Conservation (phyloP, 1,140 invertebrate species). For the Trachelipus rathkii region DNA sequence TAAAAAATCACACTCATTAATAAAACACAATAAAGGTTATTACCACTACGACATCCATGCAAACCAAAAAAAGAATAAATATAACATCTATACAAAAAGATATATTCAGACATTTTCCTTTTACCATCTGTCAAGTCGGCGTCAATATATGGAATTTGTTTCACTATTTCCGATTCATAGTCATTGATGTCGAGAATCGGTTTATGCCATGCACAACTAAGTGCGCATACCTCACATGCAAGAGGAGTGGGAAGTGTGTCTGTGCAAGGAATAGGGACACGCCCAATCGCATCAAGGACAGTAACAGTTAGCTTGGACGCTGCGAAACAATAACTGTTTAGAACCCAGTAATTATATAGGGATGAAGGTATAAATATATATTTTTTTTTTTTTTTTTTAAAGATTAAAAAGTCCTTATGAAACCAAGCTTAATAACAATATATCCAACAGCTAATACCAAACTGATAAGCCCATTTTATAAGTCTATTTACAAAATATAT, state of each 20-base stretch:
- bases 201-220: constrained; percentile 29
- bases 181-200: constrained; percentile 26
- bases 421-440: too few relatives aligned
- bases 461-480: too few relatives aligned
- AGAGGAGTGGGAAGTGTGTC: background rate
- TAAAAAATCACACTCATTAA: too few relatives aligned
- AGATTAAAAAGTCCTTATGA: too few relatives aligned
- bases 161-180: constrained; percentile 27
- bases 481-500: too few relatives aligned
- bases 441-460: too few relatives aligned
- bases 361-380: too few relatives aligned
- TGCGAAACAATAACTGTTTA: background rate
- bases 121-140: constrained; percentile 30
- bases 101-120: constrained; percentile 10
- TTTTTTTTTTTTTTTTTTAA: too few relatives aligned
- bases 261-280: background rate
- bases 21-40: too few relatives aligned
- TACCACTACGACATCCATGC: too few relatives aligned
- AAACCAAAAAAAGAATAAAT: background rate
- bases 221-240: constrained; percentile 17
- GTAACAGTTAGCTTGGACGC: background rate
- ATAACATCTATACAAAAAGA: constrained; percentile 21
- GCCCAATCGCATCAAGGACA: background rate
- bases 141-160: constrained; percentile 34
- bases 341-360: too few relatives aligned